phyloP scores from a whole-genome alignment of 2,797 vertebrate species.

The Podarcis siculus region DNA sequence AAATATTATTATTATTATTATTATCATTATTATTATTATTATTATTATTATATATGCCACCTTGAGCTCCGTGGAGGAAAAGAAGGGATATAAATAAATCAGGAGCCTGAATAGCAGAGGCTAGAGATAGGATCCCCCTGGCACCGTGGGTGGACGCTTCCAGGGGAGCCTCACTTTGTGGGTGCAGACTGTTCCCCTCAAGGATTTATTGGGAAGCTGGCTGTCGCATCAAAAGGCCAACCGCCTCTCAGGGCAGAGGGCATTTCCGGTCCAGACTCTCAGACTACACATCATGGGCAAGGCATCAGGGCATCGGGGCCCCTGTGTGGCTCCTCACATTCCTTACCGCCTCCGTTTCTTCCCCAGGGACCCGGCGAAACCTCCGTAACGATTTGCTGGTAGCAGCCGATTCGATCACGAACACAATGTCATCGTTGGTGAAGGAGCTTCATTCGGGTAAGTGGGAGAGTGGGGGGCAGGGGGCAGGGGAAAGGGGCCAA shows the following conservation, averaged over 20 bases:
- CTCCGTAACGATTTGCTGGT: slow-evolving; percentile 95
- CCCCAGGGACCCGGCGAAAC: slow-evolving; percentile 91
- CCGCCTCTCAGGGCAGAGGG: no score
- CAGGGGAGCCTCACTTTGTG: background rate
- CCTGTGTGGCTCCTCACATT: no score
- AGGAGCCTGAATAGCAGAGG: no score
- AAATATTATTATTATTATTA: no score
- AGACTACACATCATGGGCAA: background rate
- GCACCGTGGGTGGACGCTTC: background rate
- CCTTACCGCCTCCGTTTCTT: background rate
- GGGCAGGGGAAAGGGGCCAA: no score
- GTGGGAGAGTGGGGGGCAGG: slow-evolving; percentile 12
- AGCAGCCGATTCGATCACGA: slow-evolving; percentile 97
- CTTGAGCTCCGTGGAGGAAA: no score
- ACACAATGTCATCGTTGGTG: slow-evolving; percentile 97
- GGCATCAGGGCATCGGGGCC: no score
- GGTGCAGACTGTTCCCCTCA: background rate
- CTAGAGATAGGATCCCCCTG: background rate
- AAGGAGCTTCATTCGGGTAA: slow-evolving; percentile 97
- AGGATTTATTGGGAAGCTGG: background rate
- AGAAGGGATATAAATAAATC: no score
- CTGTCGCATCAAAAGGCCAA: background rate
- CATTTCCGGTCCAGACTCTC: background rate
- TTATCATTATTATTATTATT: no score
- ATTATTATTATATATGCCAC: no score